Evolutionary conservation across 2,888 invertebrate species (phyloP).

Genomic region (Tetragonisca angustula): DNA sequence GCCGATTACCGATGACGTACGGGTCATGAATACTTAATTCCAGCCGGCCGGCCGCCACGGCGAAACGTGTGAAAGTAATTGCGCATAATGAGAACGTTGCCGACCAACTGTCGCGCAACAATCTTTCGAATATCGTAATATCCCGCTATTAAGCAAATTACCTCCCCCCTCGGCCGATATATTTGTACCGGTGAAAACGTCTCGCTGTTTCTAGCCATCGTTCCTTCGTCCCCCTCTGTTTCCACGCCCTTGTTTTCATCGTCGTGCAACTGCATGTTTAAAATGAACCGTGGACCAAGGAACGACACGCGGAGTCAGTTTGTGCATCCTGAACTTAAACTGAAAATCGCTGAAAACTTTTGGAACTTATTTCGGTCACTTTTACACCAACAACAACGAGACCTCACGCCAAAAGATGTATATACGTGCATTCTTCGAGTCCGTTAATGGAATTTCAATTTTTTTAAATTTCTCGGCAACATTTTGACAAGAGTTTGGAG

Average conservation of each 20-base stretch:
- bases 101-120: constrained; percentile 41
- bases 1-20: constrained; percentile 58
- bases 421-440: too few species aligned
- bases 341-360: too few species aligned
- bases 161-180: neutral
- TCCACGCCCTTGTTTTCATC: neutral
- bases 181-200: constrained; percentile 13
- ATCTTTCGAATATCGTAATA: constrained; percentile 55
- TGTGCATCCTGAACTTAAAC: too few species aligned
- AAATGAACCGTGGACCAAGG: too few species aligned
- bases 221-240: neutral
- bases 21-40: constrained; percentile 58
- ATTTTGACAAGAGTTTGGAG: too few species aligned
- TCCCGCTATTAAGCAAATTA: constrained; percentile 49
- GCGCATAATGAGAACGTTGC: constrained; percentile 48
- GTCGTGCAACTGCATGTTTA: neutral
- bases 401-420: too few species aligned
- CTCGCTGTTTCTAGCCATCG: neutral
- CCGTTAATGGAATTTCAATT: too few species aligned
- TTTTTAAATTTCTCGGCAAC: too few species aligned
- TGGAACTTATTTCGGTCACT: too few species aligned
- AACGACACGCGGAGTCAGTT: too few species aligned
- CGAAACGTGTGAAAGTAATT: constrained; percentile 51
- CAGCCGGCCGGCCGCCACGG: neutral
- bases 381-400: too few species aligned